These are phyloP conservation scores for Grus americana DNA, from an alignment of 2,113 vertebrate genomes.

Conservation along the genomic window DNA sequence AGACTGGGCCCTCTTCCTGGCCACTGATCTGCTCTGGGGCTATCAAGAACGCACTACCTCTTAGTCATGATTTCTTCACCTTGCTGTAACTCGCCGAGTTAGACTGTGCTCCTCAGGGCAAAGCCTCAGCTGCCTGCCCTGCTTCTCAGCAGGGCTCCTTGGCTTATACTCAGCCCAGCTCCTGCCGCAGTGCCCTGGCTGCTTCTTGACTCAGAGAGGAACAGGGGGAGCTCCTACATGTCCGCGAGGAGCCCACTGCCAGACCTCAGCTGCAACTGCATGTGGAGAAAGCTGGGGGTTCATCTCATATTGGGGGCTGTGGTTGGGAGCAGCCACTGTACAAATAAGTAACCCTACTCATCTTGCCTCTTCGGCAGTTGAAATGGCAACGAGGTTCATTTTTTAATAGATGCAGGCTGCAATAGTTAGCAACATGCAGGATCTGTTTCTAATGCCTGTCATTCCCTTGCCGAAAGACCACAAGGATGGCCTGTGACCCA, in stretches of 20 bases:
- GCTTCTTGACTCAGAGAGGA: neutral
- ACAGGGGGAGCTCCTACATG: neutral
- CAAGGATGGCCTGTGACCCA: neutral
- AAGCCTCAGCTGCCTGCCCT: neutral
- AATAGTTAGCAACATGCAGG: neutral
- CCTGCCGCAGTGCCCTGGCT: fast-evolving
- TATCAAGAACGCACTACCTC: neutral
- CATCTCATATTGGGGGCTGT: fast-evolving
- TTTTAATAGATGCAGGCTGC: neutral
- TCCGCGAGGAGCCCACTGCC: neutral
- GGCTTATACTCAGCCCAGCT: neutral
- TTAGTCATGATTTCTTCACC: neutral
- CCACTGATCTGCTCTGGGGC: neutral
- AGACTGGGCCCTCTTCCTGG: neutral
- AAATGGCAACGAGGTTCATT: neutral
- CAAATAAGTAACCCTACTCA: neutral
- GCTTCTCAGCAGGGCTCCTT: conserved; percentile 2
- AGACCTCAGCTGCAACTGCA: neutral
- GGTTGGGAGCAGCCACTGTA: neutral
- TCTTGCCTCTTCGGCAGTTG: neutral
- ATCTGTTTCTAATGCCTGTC: neutral
- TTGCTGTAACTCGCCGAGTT: neutral
- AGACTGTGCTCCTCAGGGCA: neutral
- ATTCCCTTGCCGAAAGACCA: neutral
- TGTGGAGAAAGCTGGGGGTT: neutral